phyloP scores from a whole-genome alignment of 1,140 invertebrate genomes.

The Caerostris darwini region DNA sequence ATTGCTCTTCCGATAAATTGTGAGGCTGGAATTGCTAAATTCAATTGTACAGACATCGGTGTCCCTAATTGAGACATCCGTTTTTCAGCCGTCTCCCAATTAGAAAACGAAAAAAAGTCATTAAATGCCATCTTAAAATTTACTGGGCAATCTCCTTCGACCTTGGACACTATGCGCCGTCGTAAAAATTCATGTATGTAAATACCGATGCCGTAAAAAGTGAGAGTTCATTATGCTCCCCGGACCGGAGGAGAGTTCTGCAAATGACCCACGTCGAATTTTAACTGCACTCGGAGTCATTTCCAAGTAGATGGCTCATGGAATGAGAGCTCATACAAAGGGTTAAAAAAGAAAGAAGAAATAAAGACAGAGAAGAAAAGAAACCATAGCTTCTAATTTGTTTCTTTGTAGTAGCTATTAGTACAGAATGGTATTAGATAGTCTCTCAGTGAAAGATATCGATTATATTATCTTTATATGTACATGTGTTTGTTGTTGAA shows the following conservation, averaged over 20 bases:
- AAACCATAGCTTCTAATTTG: too few species aligned
- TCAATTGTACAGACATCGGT: too few species aligned
- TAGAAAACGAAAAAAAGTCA: conserved; percentile 3
- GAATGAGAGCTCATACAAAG: background rate
- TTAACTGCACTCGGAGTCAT: background rate
- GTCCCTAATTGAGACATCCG: conserved; percentile 19
- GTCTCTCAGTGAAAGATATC: too few species aligned
- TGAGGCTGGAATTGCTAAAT: too few species aligned
- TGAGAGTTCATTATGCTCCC: too few species aligned
- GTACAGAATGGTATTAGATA: too few species aligned
- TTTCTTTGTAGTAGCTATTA: too few species aligned
- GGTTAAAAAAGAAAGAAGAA: background rate
- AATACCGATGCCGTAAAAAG: background rate
- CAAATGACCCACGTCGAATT: conserved; percentile 42
- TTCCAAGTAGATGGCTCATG: background rate
- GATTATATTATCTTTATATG: too few species aligned
- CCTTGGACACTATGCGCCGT: background rate
- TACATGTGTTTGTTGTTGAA: too few species aligned
- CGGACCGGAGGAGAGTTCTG: background rate
- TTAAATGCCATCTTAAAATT: conserved; percentile 31
- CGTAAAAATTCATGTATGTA: conserved; percentile 47
- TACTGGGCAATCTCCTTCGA: background rate
- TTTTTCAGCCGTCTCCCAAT: background rate
- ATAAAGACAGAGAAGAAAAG: too few species aligned
- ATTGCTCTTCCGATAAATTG: too few species aligned